A percentile compares a stretch with the other conserved stretches of the same genome.
Conservation (phyloP, 2,888 invertebrate species). For the Neoascia interrupta region DNA sequence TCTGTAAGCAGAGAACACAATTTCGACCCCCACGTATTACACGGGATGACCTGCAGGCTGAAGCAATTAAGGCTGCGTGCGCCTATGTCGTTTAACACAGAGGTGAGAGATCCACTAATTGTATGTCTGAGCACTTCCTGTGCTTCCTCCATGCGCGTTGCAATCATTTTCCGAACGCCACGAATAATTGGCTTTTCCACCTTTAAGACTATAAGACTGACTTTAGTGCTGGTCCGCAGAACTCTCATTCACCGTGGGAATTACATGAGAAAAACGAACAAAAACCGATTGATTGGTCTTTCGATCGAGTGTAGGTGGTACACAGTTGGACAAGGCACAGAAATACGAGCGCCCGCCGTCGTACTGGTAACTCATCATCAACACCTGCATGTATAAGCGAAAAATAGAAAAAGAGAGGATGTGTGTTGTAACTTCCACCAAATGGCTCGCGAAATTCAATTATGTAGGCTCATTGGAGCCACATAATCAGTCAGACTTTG, state of each 20-base stretch:
- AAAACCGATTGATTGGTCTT: slow-evolving; percentile 65
- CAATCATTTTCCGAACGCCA: too few species aligned
- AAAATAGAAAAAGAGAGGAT: too few species aligned
- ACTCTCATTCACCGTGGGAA: slow-evolving; percentile 64
- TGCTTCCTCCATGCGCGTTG: slow-evolving; percentile 34
- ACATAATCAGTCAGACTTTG: too few species aligned
- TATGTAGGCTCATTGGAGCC: too few species aligned
- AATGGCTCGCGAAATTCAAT: slow-evolving; percentile 66
- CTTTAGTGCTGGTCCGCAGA: too few species aligned
- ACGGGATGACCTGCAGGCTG: slow-evolving; percentile 56
- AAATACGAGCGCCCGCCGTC: too few species aligned
- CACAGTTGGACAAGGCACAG: too few species aligned
- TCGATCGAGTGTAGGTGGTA: slow-evolving; percentile 52
- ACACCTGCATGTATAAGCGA: too few species aligned
- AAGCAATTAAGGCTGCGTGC: slow-evolving; percentile 68
- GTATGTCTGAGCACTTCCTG: slow-evolving; percentile 41
- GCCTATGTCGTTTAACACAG: slow-evolving; percentile 40
- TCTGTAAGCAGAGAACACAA: too few species aligned
- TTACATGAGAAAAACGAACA: slow-evolving; percentile 30
- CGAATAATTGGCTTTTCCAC: too few species aligned
- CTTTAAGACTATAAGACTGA: too few species aligned
- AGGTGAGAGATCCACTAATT: slow-evolving; percentile 64
- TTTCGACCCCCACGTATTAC: too few species aligned
- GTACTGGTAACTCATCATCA: slow-evolving; percentile 61
- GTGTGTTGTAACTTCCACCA: slow-evolving; percentile 55